Conservation (phyloP, 92 coral and sea anemone genomes). For the Epizoanthus rinbou region DNA sequence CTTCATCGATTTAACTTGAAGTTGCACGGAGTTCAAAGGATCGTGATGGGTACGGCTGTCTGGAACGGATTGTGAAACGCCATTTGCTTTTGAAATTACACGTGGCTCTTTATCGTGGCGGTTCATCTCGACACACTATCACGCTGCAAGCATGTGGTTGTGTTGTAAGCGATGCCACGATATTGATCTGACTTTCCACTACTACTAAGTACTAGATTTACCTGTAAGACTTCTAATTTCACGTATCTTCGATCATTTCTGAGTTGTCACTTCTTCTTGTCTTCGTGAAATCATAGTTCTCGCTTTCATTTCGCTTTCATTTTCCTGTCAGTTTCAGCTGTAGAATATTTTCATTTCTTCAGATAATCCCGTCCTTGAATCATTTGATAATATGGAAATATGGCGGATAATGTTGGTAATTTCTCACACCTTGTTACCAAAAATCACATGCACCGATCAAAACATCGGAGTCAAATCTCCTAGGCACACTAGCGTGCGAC, state of each 20-base stretch:
- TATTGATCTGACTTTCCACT: constrained; percentile 9
- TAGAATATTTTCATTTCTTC: constrained; percentile 1
- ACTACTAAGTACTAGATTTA: background rate
- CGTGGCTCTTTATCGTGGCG: constrained; percentile 30
- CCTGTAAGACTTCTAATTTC: background rate
- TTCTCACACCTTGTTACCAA: background rate
- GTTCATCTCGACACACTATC: constrained; percentile 14
- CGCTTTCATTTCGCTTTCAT: background rate
- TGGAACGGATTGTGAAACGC: constrained; percentile 8
- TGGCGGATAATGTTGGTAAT: constrained; percentile 8
- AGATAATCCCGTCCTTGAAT: background rate
- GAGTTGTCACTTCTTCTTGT: background rate
- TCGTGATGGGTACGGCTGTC: constrained; percentile 18
- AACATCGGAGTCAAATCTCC: no score
- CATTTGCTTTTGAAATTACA: constrained; percentile 33
- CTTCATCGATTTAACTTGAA: background rate
- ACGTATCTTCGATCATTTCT: background rate
- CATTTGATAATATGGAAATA: constrained; percentile 10
- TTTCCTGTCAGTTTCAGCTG: background rate
- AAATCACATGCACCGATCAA: no score
- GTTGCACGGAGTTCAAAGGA: constrained; percentile 16
- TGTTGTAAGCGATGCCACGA: background rate
- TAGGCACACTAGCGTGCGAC: no score
- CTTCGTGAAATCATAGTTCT: background rate
- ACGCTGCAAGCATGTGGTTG: constrained; percentile 2